Percentiles rank a stretch among this genome's conserved stretches.
Conservation (phyloP, 2,113 vertebrate genomes). For the Cynocephalus volans region DNA sequence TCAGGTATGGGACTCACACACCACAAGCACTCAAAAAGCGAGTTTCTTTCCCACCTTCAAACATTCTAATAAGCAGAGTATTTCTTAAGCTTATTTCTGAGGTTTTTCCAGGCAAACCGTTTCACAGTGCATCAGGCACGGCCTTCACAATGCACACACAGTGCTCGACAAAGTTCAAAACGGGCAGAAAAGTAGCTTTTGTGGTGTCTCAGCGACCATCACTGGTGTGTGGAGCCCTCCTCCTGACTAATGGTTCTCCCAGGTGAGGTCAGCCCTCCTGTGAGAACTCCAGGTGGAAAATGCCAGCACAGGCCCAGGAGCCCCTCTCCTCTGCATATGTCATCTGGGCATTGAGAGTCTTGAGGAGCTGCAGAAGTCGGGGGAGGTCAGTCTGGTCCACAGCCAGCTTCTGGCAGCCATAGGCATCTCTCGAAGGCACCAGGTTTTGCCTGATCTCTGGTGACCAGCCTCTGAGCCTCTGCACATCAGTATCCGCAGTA, state of each 20-base stretch:
- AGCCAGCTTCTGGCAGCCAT: background rate
- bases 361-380: background rate
- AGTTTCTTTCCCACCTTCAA: background rate
- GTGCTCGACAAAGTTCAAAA: background rate
- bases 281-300: too few species aligned
- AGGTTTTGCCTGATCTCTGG: too few species aligned
- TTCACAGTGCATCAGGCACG: background rate
- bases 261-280: background rate
- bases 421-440: too few species aligned
- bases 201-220: background rate
- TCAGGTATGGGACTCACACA: background rate
- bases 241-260: background rate
- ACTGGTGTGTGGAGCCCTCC: background rate
- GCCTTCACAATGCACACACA: background rate
- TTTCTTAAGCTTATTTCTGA: background rate
- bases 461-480: background rate
- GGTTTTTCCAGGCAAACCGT: background rate
- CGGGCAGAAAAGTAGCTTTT: background rate
- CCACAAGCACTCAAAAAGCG: background rate
- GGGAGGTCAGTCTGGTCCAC: fast-evolving
- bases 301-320: too few species aligned
- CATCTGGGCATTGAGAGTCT: background rate
- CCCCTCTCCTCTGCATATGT: too few species aligned
- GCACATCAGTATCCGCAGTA: too few species aligned
- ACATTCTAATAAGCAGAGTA: background rate